Evolutionary conservation across 2,113 vertebrate species (phyloP), one percentile per base, ranked within the genome.

Genomic region (Choloepus hoffmanni): DNA sequence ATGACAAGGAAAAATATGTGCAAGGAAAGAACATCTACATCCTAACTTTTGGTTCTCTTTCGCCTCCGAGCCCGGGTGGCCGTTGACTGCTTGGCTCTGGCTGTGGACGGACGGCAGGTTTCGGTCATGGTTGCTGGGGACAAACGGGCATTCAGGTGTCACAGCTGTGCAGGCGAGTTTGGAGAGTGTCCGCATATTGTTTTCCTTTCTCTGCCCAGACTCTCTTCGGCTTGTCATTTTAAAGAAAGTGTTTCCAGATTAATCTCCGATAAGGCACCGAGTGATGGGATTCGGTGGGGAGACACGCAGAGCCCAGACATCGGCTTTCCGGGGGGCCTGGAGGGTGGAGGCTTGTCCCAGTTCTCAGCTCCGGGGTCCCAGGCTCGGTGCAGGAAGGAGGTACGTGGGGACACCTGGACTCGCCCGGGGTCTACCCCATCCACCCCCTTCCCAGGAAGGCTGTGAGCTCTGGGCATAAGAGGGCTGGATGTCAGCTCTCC

Each of bases 191-290:
- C 70, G 12, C 65, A 19, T 18, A 45, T 28, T 84, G 50, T 73
- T 93, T 79, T 55, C 60, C 55, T 74, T 18, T 48, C 67, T 15
- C 85, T 73, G 62, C 45, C 74, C 68, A n/a, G n/a, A 55, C 24
- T 55, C 76, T 53, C 43, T 65, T 55, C 13, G 33, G 30, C 45
- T 94, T 92, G 82, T 90, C 76, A 72, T 89, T 96, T 74, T 73
- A 78, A 85, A 83, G 84, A 85, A 81, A 93, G 86, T 74, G 82
- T 95, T 95, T 96, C 90, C 36, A 68, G 88, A 40, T 94, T 95
- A 53, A 76, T 89, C 62, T 92, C 79, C 40, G 40, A 90, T 83
- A 96, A 83, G 92, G 58, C 58, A 90, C 63, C 36, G 70, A 65
- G 53, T 76, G 68, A 92, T 63, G 73, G 77, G 48, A 78, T 95